Conservation (phyloP, 92 coral and sea anemone genomes). For the Porites cylindrica region DNA sequence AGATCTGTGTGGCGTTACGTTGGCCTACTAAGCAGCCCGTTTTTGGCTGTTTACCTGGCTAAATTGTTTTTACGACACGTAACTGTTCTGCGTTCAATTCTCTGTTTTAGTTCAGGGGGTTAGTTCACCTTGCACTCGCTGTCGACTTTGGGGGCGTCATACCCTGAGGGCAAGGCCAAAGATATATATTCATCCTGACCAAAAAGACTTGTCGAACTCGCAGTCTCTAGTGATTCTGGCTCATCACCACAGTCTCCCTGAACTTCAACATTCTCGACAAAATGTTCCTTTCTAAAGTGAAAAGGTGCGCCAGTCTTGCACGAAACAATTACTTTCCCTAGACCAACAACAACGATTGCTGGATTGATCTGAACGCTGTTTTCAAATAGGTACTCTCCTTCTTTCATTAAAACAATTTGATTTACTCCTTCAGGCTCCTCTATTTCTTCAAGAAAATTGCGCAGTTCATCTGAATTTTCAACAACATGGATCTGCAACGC, state of each 20-base stretch:
- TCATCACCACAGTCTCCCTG: background rate
- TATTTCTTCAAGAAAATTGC: background rate
- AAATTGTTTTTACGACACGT: too few species aligned
- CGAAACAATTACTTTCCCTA: constrained; percentile 5
- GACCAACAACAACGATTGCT: constrained; percentile 14
- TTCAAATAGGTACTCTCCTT: constrained; percentile 12
- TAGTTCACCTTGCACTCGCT: constrained; percentile 21
- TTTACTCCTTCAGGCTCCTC: background rate
- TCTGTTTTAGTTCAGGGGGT: too few species aligned
- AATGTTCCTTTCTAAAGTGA: background rate
- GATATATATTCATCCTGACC: background rate
- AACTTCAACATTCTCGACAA: constrained; percentile 26
- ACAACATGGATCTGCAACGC: background rate
- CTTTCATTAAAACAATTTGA: constrained; percentile 23
- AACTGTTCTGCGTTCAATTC: background rate
- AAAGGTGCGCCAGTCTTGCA: constrained; percentile 28
- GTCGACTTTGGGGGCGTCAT: background rate
- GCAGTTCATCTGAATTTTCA: constrained; percentile 9
- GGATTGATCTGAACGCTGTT: constrained; percentile 4
- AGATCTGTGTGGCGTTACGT: too few species aligned
- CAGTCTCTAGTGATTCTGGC: background rate
- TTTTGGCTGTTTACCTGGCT: too few species aligned
- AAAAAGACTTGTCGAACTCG: background rate
- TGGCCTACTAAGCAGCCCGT: too few species aligned
- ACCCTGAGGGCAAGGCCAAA: constrained; percentile 3